Percentiles rank a stretch among this genome's conserved stretches.
Conservation (phyloP, 2,888 invertebrate species). For the Lypha dubia region DNA sequence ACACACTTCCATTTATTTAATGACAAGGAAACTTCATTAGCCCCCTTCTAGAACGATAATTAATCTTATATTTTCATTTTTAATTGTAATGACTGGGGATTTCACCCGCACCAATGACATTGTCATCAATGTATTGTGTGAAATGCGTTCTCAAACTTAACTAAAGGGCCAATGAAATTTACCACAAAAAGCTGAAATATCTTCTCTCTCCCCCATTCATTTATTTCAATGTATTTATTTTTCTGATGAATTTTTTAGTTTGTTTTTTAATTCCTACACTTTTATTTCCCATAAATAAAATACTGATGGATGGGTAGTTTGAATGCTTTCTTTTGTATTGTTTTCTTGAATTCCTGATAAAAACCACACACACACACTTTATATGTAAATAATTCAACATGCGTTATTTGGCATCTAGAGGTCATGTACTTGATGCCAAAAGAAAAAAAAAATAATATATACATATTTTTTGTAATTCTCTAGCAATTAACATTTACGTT, state of each 20-base stretch:
- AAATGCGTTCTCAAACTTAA: background rate
- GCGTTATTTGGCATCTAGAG: conserved; percentile 26
- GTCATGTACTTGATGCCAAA: conserved; percentile 40
- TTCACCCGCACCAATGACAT: conserved; percentile 6
- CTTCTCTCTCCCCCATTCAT: background rate
- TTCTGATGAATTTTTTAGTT: too few species aligned
- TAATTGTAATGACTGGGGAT: background rate
- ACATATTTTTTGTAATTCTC: conserved; percentile 78
- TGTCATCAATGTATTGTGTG: too few species aligned
- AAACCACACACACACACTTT: background rate
- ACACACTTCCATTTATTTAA: too few species aligned
- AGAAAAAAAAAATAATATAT: conserved; percentile 51
- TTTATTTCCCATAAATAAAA: conserved; percentile 1
- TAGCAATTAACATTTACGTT: conserved; percentile 84
- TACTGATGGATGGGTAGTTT: background rate
- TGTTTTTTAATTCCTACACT: background rate
- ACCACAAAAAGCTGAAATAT: background rate
- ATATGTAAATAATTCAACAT: conserved; percentile 27
- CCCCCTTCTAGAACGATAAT: background rate
- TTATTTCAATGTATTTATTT: background rate
- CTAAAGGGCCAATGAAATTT: background rate
- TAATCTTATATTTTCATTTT: conserved; percentile 7
- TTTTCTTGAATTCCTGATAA: background rate
- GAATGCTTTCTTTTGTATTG: background rate
- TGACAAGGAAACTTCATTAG: too few species aligned